These are phyloP conservation scores for Gavialis gangeticus DNA, from an alignment of 2,113 vertebrate genomes.

Conservation along the genomic window DNA sequence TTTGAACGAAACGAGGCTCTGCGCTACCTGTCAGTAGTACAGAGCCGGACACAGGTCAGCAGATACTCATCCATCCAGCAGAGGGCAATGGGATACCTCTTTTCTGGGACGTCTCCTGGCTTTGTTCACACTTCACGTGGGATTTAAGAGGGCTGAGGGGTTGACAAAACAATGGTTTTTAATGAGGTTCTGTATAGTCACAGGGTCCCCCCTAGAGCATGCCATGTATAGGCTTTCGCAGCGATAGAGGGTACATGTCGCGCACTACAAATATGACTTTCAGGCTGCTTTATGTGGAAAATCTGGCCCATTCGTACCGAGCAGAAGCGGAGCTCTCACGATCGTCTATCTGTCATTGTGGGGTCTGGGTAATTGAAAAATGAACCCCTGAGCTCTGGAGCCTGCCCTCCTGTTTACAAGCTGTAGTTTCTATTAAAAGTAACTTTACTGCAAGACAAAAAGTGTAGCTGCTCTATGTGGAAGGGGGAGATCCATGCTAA, in stretches of 20 bases:
- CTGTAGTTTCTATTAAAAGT: neutral
- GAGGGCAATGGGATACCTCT: conserved; percentile 63
- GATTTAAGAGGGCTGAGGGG: neutral
- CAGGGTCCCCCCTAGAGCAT: neutral
- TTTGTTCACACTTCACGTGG: no score
- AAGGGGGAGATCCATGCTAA: neutral
- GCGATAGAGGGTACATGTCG: neutral
- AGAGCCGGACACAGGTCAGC: neutral
- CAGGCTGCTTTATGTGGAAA: conserved; percentile 3
- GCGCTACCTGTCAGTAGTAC: neutral
- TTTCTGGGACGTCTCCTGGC: no score
- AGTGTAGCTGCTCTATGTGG: no score
- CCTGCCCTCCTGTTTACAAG: neutral
- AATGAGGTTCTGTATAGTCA: neutral
- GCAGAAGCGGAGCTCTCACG: neutral
- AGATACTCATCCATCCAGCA: conserved; percentile 62
- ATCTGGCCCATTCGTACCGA: neutral
- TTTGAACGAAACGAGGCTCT: neutral
- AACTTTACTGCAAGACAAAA: neutral
- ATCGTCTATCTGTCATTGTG: neutral
- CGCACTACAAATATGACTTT: neutral
- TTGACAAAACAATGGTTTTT: rapidly evolving
- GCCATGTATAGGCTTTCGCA: neutral
- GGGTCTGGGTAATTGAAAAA: neutral
- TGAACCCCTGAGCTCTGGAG: neutral